Evolutionary conservation across 2,888 invertebrate species (phyloP).

Genomic region (Cantharis lateralis): DNA sequence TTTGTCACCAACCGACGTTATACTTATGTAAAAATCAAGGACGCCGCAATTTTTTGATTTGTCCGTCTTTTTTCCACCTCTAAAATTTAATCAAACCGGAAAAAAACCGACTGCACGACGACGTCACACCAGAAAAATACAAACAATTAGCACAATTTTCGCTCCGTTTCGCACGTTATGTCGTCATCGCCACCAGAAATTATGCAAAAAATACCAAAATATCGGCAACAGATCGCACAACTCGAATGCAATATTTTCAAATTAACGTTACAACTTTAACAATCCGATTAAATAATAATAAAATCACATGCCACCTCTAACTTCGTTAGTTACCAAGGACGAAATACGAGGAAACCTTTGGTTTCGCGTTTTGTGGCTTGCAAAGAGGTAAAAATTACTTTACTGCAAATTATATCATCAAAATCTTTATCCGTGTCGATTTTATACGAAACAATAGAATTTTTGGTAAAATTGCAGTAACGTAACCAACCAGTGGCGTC

Average conservation of each 20-base stretch:
- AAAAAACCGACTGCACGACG: not conserved
- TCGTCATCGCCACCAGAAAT: not conserved
- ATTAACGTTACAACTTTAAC: constrained; percentile 6
- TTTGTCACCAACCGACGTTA: not conserved
- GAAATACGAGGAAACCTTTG: constrained; percentile 20
- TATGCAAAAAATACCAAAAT: not conserved
- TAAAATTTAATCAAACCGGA: not conserved
- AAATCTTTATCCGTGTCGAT: constrained; percentile 6
- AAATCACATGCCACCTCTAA: constrained; percentile 22
- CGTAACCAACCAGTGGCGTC: not conserved
- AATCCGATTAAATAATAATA: constrained; percentile 11
- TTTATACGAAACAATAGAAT: not conserved
- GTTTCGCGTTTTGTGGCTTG: not conserved
- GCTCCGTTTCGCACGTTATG: not conserved
- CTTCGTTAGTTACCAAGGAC: constrained; percentile 22
- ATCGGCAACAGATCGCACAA: not conserved
- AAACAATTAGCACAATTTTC: constrained; percentile 1
- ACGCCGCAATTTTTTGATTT: not conserved
- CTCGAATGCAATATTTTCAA: not conserved
- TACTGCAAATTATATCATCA: constrained; percentile 7
- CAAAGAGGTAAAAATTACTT: constrained; percentile 2
- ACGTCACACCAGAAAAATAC: not conserved
- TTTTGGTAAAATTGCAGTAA: not conserved
- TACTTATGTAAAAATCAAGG: not conserved
- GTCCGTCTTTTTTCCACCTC: not conserved